Conservation (phyloP, 2,888 invertebrate species). For the Subacronicta megacephala region DNA sequence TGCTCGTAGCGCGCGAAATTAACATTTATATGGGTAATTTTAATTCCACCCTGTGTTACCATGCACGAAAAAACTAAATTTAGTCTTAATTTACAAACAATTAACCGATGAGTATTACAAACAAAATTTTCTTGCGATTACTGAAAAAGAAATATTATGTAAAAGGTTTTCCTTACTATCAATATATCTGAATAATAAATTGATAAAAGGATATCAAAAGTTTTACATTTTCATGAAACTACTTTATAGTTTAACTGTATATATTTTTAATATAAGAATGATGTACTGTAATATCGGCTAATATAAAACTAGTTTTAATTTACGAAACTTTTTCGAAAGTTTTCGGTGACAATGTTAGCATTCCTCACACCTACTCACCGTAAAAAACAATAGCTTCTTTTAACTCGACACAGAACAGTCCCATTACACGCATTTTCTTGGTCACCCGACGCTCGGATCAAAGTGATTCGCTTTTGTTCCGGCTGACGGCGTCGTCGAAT, state of each 20-base stretch:
- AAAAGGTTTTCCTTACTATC: conserved; percentile 44
- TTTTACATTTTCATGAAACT: conserved; percentile 2
- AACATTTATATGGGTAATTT: conserved; percentile 65
- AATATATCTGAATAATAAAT: conserved; percentile 46
- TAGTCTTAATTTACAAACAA: conserved; percentile 65
- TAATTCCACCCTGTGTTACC: conserved; percentile 77
- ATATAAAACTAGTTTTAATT: not conserved
- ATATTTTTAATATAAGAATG: not conserved
- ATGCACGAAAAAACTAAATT: conserved; percentile 69
- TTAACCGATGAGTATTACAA: conserved; percentile 72
- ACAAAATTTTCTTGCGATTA: conserved; percentile 47
- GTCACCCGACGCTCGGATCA: conserved; percentile 71
- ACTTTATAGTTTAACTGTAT: conserved; percentile 20
- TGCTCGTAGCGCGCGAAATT: conserved; percentile 51
- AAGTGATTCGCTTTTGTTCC: conserved; percentile 85
- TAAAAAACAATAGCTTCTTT: conserved; percentile 29
- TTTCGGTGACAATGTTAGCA: conserved; percentile 4
- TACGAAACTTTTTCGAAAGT: not conserved
- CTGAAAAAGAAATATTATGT: conserved; percentile 10
- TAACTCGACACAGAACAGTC: conserved; percentile 31
- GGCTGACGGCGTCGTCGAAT: conserved; percentile 75
- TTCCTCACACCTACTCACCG: conserved; percentile 34
- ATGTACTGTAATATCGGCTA: no score
- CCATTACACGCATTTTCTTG: conserved; percentile 40
- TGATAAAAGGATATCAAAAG: conserved; percentile 43